phyloP scores from a whole-genome alignment of 2,113 vertebrate genomes.

The Brevimyrus niger region DNA sequence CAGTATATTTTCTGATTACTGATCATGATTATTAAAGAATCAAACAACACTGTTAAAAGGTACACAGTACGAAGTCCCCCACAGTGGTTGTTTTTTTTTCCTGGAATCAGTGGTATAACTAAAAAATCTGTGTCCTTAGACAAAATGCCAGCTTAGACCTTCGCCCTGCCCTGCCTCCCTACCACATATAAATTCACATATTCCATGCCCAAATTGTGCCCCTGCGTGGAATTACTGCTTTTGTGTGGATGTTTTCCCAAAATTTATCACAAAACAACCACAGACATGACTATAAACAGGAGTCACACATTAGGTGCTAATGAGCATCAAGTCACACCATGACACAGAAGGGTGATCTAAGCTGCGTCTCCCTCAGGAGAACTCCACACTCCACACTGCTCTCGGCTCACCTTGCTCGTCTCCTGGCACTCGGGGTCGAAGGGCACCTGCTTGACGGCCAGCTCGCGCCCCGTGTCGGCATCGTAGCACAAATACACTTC shows the following conservation, averaged over 20 bases:
- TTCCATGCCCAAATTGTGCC: background rate
- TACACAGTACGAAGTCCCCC: background rate
- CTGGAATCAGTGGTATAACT: background rate
- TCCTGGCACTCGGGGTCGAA: constrained; percentile 81
- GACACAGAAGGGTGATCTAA: background rate
- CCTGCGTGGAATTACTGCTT: background rate
- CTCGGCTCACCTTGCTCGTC: constrained; percentile 71
- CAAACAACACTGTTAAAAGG: background rate
- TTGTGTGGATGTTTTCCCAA: background rate
- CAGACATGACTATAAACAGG: background rate
- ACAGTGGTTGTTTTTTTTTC: background rate
- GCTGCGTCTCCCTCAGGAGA: background rate
- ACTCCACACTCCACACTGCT: background rate
- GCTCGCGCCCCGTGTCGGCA: constrained; percentile 77
- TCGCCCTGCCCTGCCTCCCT: background rate
- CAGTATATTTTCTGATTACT: background rate
- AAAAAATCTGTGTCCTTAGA: too few relatives aligned
- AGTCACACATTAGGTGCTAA: background rate
- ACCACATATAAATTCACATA: background rate
- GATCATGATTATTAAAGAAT: background rate
- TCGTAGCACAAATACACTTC: constrained; percentile 89
- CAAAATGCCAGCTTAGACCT: too few relatives aligned
- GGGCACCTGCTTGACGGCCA: constrained; percentile 85
- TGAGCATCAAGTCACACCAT: background rate
- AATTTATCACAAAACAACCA: background rate